Conservation (phyloP, 2,797 vertebrate genomes). For the Coregonus ussuriensis region DNA sequence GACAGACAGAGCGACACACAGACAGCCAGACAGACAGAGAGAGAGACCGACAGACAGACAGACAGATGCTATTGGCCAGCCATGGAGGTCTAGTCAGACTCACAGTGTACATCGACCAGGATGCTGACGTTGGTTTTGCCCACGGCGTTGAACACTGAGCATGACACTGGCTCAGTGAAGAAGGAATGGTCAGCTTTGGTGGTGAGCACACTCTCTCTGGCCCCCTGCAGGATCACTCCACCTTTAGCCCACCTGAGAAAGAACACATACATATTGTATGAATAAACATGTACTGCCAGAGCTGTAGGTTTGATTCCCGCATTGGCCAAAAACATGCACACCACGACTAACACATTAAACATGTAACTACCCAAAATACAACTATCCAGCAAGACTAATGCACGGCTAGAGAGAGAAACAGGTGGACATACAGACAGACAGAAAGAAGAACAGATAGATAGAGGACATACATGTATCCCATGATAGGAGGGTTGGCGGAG, state of each 20-base stretch:
- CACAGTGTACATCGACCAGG: conserved; percentile 94
- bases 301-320: too few relatives aligned
- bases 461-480: conserved; percentile 86
- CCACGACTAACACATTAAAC: too few relatives aligned
- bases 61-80: not conserved
- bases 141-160: conserved; percentile 92
- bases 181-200: conserved; percentile 94
- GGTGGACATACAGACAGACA: too few relatives aligned
- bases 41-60: not conserved
- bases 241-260: conserved; percentile 90
- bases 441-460: not conserved
- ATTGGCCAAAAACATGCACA: too few relatives aligned
- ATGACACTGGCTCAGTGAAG: conserved; percentile 96
- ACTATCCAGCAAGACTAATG: too few relatives aligned
- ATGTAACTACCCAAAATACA: too few relatives aligned
- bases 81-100: conserved; percentile 59
- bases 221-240: conserved; percentile 88
- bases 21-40: not conserved
- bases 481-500: conserved; percentile 91
- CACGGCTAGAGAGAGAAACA: too few relatives aligned
- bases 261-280: too few relatives aligned
- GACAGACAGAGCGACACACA: too few relatives aligned
- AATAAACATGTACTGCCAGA: too few relatives aligned
- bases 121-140: conserved; percentile 98
- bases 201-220: conserved; percentile 87